phyloP scores from a whole-genome alignment of 2,797 vertebrate species.

The Oreochromis mossambicus region DNA sequence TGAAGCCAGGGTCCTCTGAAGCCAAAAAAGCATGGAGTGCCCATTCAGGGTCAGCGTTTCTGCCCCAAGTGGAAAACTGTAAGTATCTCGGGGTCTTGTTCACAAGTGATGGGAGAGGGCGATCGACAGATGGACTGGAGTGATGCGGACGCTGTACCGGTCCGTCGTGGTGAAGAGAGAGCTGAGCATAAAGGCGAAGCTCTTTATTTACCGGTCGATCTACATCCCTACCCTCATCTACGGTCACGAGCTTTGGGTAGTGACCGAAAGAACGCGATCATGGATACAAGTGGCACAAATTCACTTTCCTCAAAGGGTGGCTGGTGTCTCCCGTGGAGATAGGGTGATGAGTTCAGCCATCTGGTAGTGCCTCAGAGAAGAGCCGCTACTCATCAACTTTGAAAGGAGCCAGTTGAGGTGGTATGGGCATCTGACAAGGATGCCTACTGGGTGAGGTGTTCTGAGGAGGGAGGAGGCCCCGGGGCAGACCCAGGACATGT shows the following conservation, averaged over 20 bases:
- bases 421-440: not conserved
- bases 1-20: not conserved
- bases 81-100: not conserved
- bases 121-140: not conserved
- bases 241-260: not conserved
- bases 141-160: not conserved
- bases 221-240: not conserved
- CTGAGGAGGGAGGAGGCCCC: not conserved
- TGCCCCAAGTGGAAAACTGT: too few species aligned
- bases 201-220: not conserved
- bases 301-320: not conserved
- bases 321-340: not conserved
- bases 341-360: not conserved
- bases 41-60: too few species aligned
- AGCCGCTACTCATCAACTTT: not conserved
- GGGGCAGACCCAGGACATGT: not conserved
- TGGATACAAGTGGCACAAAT: not conserved
- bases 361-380: not conserved
- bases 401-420: not conserved
- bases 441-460: not conserved
- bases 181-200: not conserved
- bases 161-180: not conserved
- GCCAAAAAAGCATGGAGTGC: not conserved
- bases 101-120: fast-evolving
- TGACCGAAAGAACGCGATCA: not conserved